Percentiles rank a stretch among this genome's conserved stretches.
Conservation (phyloP, 2,113 vertebrate genomes). For the Dolichallabes microphthalmus region DNA sequence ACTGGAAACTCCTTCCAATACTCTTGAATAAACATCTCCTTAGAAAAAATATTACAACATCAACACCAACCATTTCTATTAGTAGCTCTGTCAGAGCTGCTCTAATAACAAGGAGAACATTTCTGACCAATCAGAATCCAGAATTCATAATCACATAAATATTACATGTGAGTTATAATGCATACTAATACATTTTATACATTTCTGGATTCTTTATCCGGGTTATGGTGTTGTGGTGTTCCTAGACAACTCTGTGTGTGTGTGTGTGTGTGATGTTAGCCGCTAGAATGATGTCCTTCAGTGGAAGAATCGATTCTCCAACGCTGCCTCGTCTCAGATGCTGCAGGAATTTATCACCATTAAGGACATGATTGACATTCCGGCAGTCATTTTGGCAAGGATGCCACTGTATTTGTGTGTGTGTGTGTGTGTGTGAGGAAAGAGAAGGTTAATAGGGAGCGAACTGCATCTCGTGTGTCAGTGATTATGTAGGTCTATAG, state of each 20-base stretch:
- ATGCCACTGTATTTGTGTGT: conserved; percentile 14
- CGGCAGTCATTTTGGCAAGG: conserved; percentile 28
- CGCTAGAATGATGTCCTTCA: conserved; percentile 2
- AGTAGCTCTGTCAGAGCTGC: neutral
- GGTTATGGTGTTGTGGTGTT: too few relatives aligned
- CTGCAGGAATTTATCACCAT: conserved; percentile 49
- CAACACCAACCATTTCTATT: neutral
- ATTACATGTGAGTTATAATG: too few relatives aligned
- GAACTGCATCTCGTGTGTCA: neutral
- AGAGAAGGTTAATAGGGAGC: conserved; percentile 4
- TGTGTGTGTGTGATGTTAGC: conserved; percentile 2
- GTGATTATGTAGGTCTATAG: conserved; percentile 15
- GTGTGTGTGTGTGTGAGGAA: neutral
- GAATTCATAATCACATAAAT: neutral
- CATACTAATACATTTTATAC: neutral
- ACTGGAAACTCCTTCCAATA: neutral
- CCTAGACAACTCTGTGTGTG: neutral
- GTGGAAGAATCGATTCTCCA: conserved; percentile 27
- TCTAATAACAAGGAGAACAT: too few relatives aligned
- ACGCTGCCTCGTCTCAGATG: conserved; percentile 8
- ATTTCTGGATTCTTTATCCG: neutral
- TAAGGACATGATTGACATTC: conserved; percentile 46
- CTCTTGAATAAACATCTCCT: neutral
- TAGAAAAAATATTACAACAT: neutral
- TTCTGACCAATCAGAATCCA: neutral